Evolutionary conservation across 1,140 invertebrate genomes (phyloP).

Genomic region (Trachymyrmex cornetzi): DNA sequence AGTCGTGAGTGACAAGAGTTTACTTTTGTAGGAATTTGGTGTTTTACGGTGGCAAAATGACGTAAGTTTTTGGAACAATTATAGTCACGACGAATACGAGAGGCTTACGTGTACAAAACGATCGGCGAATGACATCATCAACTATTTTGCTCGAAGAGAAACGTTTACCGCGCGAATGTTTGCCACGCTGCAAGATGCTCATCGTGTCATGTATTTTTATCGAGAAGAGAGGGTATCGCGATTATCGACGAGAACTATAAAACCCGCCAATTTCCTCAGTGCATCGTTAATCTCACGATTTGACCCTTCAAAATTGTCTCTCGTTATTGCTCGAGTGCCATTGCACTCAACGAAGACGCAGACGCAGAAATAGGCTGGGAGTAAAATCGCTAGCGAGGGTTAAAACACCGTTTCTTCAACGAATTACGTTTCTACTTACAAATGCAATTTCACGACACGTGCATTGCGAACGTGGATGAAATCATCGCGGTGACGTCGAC

Average conservation of each 20-base stretch:
- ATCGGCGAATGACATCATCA: slow-evolving; percentile 57
- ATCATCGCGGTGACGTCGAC: slow-evolving; percentile 55
- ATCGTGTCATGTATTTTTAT: slow-evolving; percentile 34
- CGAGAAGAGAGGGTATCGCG: slow-evolving; percentile 5
- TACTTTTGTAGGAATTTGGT: background rate
- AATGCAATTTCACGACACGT: slow-evolving; percentile 34
- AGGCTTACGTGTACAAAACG: slow-evolving; percentile 52
- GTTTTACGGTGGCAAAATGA: slow-evolving; percentile 5
- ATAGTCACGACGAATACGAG: slow-evolving; percentile 45
- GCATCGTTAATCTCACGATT: slow-evolving; percentile 1
- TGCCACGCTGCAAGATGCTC: slow-evolving; percentile 36
- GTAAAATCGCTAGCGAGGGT: slow-evolving; percentile 11
- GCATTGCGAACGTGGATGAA: slow-evolving; percentile 19
- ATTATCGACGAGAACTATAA: slow-evolving; percentile 17
- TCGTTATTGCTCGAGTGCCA: slow-evolving; percentile 1
- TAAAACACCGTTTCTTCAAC: slow-evolving; percentile 13
- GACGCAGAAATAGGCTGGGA: background rate
- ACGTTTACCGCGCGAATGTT: slow-evolving; percentile 16
- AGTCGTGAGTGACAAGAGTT: background rate
- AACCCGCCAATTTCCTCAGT: background rate
- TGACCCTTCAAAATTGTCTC: background rate
- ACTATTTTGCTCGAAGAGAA: slow-evolving; percentile 14
- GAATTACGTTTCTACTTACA: slow-evolving; percentile 36
- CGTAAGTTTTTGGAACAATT: slow-evolving; percentile 39
- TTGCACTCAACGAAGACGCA: background rate